phyloP scores from a whole-genome alignment of 2,113 vertebrate species.

The Crotalus horridus region DNA sequence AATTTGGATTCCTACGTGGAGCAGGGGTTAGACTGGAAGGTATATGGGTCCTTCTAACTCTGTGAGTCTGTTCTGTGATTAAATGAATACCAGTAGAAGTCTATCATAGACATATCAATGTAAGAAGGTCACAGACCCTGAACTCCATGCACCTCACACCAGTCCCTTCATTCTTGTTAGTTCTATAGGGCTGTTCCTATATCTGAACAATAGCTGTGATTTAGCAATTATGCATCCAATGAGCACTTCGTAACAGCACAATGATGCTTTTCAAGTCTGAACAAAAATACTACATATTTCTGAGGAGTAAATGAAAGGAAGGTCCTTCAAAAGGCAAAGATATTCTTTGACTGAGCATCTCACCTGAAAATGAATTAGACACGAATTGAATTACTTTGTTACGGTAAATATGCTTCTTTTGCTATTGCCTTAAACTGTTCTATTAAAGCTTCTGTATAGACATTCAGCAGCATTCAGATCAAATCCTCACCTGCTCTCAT shows the following conservation, averaged over 20 bases:
- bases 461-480: fast-evolving
- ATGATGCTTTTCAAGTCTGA: neutral
- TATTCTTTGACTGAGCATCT: neutral
- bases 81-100: neutral
- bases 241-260: neutral
- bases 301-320: neutral
- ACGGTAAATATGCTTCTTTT: neutral
- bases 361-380: neutral
- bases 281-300: neutral
- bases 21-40: neutral
- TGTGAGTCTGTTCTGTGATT: neutral
- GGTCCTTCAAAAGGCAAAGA: neutral
- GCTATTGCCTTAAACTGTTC: neutral
- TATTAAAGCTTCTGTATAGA: neutral
- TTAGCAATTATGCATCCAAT: neutral
- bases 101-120: neutral
- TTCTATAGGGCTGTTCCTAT: neutral
- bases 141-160: neutral
- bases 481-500: neutral
- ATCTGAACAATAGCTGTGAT: neutral
- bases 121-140: neutral
- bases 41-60: neutral
- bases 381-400: fast-evolving
- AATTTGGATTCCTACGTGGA: neutral
- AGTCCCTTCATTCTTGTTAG: neutral